Conservation (phyloP, 2,797 vertebrate species). For the Kryptolebias ocellatus region DNA sequence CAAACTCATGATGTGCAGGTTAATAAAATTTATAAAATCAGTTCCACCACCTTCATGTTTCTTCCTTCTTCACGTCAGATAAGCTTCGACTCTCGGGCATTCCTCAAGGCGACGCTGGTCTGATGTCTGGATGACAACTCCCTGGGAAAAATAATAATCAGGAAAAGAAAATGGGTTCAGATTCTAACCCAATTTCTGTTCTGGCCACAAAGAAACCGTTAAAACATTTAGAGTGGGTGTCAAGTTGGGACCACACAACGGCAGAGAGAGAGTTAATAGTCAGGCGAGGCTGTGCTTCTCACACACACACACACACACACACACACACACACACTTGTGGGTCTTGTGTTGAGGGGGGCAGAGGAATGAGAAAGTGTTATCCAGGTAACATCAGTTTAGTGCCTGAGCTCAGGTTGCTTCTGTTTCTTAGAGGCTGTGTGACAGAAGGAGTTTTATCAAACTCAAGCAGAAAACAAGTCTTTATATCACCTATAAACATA, state of each 20-base stretch:
- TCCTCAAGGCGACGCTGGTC: slow-evolving; percentile 44
- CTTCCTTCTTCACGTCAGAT: slow-evolving; percentile 41
- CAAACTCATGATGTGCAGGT: not conserved
- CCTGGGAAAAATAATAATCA: slow-evolving; percentile 32
- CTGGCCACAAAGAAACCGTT: slow-evolving; percentile 24
- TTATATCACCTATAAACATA: no score
- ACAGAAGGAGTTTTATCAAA: not conserved
- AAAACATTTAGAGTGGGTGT: slow-evolving; percentile 58
- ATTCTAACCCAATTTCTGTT: not conserved
- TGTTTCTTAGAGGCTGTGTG: slow-evolving; percentile 6
- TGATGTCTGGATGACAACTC: slow-evolving; percentile 65
- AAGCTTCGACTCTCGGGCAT: slow-evolving; percentile 53
- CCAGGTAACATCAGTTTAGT: slow-evolving; percentile 30
- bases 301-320: not conserved
- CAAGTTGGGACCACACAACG: slow-evolving; percentile 30
- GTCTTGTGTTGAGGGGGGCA: not conserved
- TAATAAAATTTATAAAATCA: not conserved
- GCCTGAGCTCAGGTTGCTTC: slow-evolving; percentile 46
- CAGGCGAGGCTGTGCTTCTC: slow-evolving; percentile 1
- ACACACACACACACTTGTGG: not conserved
- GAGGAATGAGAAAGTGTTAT: slow-evolving; percentile 25
- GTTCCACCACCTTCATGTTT: not conserved
- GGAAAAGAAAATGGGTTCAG: not conserved
- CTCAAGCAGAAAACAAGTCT: no score
- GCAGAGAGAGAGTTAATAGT: slow-evolving; percentile 8